Percentiles rank a stretch among this genome's conserved stretches.
phyloP scores from a whole-genome alignment of 2,113 vertebrate species.

The Ramphastos sulfuratus region DNA sequence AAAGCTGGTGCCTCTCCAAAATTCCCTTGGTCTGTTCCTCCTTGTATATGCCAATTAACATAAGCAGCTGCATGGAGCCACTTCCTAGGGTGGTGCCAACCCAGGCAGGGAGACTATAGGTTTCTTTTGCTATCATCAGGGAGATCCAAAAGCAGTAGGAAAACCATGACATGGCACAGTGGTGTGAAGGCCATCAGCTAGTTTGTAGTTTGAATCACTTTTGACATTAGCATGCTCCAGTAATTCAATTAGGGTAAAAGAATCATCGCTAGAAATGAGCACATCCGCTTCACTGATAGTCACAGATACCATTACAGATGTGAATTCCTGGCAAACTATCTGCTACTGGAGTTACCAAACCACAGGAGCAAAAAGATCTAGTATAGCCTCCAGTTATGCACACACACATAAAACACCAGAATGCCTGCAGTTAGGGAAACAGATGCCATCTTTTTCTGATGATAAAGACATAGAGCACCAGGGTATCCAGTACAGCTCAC shows the following conservation, averaged over 20 bases:
- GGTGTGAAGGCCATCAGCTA: background rate
- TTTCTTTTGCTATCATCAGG: background rate
- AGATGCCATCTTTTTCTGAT: background rate
- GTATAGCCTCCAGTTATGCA: background rate
- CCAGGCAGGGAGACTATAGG: background rate
- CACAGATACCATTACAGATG: rapidly evolving
- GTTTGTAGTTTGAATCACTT: background rate
- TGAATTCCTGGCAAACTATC: background rate
- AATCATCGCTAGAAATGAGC: background rate
- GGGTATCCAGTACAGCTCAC: background rate
- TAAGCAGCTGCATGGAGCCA: background rate
- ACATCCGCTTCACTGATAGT: background rate
- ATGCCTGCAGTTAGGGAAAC: background rate
- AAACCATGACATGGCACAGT: background rate
- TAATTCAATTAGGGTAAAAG: background rate
- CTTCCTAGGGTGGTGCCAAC: background rate
- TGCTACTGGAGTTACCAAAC: background rate
- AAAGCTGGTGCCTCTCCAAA: background rate
- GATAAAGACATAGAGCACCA: background rate
- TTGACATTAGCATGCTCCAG: background rate
- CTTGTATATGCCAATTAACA: background rate
- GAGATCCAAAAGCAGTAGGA: background rate
- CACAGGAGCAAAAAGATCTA: background rate
- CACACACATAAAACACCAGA: background rate
- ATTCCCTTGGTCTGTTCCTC: background rate